phyloP scores from a whole-genome alignment of 2,888 invertebrate genomes.

The Seladonia tumulorum region DNA sequence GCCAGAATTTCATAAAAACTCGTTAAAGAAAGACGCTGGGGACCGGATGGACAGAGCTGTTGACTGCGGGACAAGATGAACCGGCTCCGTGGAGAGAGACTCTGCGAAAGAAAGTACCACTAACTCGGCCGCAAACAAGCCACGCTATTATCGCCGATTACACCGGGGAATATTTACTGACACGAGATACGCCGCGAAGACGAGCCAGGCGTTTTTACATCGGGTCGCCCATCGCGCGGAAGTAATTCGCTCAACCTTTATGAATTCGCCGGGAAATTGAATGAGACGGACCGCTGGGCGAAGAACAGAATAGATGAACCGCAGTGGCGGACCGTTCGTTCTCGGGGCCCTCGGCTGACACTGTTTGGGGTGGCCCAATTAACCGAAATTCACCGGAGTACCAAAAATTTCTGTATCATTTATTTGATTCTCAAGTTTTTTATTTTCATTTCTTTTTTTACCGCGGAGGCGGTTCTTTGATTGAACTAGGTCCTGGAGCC shows the following conservation, averaged over 20 bases:
- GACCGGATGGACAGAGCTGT: slow-evolving; percentile 33
- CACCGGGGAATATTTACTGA: slow-evolving; percentile 56
- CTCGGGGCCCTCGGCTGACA: no score
- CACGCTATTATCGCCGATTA: slow-evolving; percentile 70
- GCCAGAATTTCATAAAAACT: slow-evolving; percentile 70
- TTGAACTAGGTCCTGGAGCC: no score
- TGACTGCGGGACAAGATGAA: slow-evolving; percentile 15
- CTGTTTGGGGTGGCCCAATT: no score
- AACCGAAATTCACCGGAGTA: no score
- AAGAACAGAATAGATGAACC: not conserved
- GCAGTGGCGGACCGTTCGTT: no score
- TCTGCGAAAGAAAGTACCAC: slow-evolving; percentile 46
- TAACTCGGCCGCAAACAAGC: slow-evolving; percentile 66
- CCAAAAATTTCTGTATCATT: no score
- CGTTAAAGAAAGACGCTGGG: slow-evolving; percentile 58
- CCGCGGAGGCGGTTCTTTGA: no score
- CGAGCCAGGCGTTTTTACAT: slow-evolving; percentile 37
- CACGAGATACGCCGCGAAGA: slow-evolving; percentile 2
- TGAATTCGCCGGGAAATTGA: slow-evolving; percentile 45
- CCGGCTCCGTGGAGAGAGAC: slow-evolving; percentile 23
- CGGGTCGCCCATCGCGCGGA: slow-evolving; percentile 35
- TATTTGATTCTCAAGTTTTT: no score
- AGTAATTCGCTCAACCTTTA: slow-evolving; percentile 45
- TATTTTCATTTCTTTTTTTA: no score
- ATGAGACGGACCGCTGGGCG: not conserved